A percentile compares a stretch with the other conserved stretches of the same genome.
Conservation (phyloP, 2,797 vertebrate genomes). For the Acanthurus leucopareius region DNA sequence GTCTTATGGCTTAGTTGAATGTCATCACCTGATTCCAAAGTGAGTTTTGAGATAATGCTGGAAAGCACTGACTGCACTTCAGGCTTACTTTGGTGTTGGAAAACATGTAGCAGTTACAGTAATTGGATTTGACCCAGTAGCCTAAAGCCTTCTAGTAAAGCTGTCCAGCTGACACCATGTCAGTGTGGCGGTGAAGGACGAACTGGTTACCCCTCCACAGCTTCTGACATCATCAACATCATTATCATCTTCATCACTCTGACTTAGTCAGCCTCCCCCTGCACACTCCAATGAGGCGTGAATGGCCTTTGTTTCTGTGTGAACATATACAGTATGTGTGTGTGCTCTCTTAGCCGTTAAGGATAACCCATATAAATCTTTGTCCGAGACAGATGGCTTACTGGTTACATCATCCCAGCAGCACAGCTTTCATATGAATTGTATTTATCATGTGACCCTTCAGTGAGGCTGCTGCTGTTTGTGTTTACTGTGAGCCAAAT, state of each 20-base stretch:
- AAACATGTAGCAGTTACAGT: conserved; percentile 49
- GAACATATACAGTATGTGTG: background rate
- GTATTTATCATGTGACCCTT: no score
- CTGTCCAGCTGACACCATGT: conserved; percentile 55
- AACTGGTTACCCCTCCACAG: conserved; percentile 38
- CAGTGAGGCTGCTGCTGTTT: no score
- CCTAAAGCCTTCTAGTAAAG: conserved; percentile 67
- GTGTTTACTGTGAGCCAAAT: no score
- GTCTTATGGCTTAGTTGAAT: conserved; percentile 1
- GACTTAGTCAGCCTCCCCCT: conserved; percentile 36
- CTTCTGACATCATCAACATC: conserved; percentile 51
- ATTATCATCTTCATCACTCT: conserved; percentile 16
- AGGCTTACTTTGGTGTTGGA: conserved; percentile 38
- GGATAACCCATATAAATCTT: conserved; percentile 43
- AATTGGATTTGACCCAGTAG: conserved; percentile 78
- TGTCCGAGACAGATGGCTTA: conserved; percentile 59
- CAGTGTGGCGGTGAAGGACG: conserved; percentile 52
- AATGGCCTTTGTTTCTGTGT: conserved; percentile 11
- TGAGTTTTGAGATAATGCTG: conserved; percentile 5
- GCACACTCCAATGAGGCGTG: conserved; percentile 11
- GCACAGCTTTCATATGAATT: conserved; percentile 31
- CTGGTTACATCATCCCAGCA: conserved; percentile 21
- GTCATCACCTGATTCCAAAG: conserved; percentile 1
- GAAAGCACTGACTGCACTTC: conserved; percentile 19
- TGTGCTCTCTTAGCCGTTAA: conserved; percentile 7